A percentile compares a stretch with the other conserved stretches of the same genome.
Conservation (phyloP, 2,797 vertebrate genomes). For the Chloroceryle inda region DNA sequence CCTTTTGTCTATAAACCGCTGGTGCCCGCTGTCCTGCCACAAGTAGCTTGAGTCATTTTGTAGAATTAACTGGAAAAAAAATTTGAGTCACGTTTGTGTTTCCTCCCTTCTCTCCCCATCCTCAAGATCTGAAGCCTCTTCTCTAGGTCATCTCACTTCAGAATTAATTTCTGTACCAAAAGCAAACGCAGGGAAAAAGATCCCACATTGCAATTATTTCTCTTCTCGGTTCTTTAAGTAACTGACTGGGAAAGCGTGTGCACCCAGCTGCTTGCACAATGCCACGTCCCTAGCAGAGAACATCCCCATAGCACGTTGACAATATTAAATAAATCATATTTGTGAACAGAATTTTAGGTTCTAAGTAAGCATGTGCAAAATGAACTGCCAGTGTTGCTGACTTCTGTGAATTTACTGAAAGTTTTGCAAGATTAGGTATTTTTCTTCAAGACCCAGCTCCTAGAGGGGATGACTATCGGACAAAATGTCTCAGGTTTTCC, state of each 20-base stretch:
- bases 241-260: rapidly evolving
- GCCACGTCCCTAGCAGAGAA: background rate
- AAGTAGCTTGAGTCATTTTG: background rate
- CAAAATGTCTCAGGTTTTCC: background rate
- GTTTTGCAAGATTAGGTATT: background rate
- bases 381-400: background rate
- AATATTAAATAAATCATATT: background rate
- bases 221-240: background rate
- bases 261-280: background rate
- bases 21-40: background rate
- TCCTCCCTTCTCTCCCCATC: background rate
- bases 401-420: background rate
- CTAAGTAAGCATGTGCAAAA: background rate
- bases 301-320: background rate
- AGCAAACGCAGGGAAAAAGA: background rate
- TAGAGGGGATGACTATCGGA: background rate
- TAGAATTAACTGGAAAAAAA: background rate
- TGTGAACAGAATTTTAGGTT: background rate
- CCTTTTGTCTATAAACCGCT: background rate
- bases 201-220: background rate
- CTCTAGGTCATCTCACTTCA: background rate
- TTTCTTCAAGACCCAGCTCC: background rate
- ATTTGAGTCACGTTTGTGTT: background rate
- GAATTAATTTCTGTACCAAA: background rate
- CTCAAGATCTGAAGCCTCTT: background rate